Conservation (phyloP, 2,888 invertebrate species). For the Microctonus brassicae region DNA sequence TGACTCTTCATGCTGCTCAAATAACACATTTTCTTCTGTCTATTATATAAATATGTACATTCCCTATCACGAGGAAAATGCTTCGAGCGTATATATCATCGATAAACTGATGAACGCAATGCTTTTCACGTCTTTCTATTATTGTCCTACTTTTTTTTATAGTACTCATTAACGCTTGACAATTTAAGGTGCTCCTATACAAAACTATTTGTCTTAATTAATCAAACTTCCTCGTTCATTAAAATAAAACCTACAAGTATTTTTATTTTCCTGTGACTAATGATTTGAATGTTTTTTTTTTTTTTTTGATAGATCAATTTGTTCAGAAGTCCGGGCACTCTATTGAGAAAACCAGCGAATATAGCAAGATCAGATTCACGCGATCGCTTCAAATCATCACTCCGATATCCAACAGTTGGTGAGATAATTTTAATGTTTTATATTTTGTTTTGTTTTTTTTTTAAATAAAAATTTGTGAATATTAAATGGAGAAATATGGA, state of each 20-base stretch:
- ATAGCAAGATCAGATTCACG: conserved; percentile 44
- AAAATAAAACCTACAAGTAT: background rate
- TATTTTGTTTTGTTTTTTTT: background rate
- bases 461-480: background rate
- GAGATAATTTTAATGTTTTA: conserved; percentile 12
- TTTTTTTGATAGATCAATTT: conserved; percentile 56
- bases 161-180: conserved; percentile 39
- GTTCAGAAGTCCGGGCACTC: conserved; percentile 47
- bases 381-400: conserved; percentile 27
- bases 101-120: conserved; percentile 18
- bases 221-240: background rate
- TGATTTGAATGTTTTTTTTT: background rate
- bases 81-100: conserved; percentile 25
- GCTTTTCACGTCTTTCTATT: conserved; percentile 26
- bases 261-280: background rate
- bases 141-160: conserved; percentile 14
- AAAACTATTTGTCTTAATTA: conserved; percentile 17
- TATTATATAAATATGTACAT: background rate
- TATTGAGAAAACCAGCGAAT: conserved; percentile 49
- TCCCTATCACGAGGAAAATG: conserved; percentile 25
- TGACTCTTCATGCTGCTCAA: conserved; percentile 15
- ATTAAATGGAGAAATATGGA: background rate
- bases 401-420: conserved; percentile 35
- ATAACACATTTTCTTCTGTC: conserved; percentile 22
- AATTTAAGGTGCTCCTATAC: conserved; percentile 7